phyloP scores from a whole-genome alignment of 2,888 invertebrate species.

The Entomobrya multifasciata region DNA sequence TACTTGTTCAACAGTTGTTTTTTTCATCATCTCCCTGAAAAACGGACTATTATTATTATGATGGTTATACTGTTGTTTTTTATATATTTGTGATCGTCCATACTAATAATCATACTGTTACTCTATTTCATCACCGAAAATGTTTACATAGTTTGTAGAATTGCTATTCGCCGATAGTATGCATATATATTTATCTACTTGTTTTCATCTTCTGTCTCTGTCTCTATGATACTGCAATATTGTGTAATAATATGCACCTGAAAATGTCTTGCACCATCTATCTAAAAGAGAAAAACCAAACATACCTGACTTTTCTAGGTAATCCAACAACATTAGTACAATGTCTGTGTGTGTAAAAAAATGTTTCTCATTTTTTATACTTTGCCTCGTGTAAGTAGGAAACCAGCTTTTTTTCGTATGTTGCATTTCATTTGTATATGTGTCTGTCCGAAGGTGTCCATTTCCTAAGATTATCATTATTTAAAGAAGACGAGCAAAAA shows the following conservation, averaged over 20 bases:
- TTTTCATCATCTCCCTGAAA: background rate
- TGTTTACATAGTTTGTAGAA: constrained; percentile 44
- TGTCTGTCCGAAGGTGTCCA: constrained; percentile 57
- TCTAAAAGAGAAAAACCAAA: constrained; percentile 11
- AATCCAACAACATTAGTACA: constrained; percentile 27
- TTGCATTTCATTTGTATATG: background rate
- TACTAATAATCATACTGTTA: constrained; percentile 33
- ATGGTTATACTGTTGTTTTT: constrained; percentile 18
- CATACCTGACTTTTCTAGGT: constrained; percentile 47
- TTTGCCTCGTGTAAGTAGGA: constrained; percentile 64
- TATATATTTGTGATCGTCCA: constrained; percentile 7
- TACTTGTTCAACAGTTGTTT: constrained; percentile 14
- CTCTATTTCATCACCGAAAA: background rate
- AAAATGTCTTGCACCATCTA: constrained; percentile 44
- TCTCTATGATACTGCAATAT: constrained; percentile 40
- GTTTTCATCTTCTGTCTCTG: background rate
- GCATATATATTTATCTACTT: constrained; percentile 49
- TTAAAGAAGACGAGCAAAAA: constrained; percentile 67
- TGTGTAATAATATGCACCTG: constrained; percentile 56
- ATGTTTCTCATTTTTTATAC: constrained; percentile 25
- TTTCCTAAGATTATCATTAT: constrained; percentile 68
- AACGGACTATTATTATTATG: constrained; percentile 27
- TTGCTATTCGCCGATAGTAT: constrained; percentile 58
- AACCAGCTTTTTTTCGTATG: constrained; percentile 46
- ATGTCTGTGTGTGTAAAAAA: background rate